Base-by-base conservation (phyloP, 2,888 invertebrate species). In the Vesta saturnalis region DNA sequence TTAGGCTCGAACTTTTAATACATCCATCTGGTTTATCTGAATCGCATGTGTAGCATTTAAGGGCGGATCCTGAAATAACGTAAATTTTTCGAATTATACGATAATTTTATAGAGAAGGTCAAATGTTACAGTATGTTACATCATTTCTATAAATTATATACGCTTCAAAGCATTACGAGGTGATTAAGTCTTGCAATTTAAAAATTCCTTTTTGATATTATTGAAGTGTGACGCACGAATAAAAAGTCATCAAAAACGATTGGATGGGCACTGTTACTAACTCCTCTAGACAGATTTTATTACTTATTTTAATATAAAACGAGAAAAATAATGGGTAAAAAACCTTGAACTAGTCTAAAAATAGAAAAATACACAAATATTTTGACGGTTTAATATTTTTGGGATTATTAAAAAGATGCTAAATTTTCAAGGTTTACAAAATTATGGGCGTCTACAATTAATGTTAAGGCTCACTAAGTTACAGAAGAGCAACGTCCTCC, bases 11-110 rank as follows among this genome's bases (percentile, higher is more conserved):
- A 18, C 62, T 56, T 54, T 63, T 63, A 18, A 63, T 8, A 22
- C 63, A 63, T 6, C 63, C 63, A 30, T 63, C 63, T 3, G n/a
- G 2, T 30, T 63, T 63, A 1, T 63, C 63, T 0, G 63, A 49
- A 16, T 49, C 47, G 47, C 47, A 49, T 49, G 47, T 49, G 47
- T 49, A 49, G 15, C 47, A 49, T 49, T 49, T 49, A 15, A 49
- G 47, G 15, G 47, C 47, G 2, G 47, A 49, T 8, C 14, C 47
- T 49, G 47, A 49, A 49, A 49, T 14, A 54, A 52, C 12, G 10
- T 6, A 49, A 5, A 43, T 10, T 23, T 23, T 23, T 23, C 8
- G 23, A 23, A 23, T 23, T 23, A 5, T 23, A 8, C 3, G 43
- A 10, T 14, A 43, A 43, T 14, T 14, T 43, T 43, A 10, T 43